Evolutionary conservation across 2,113 vertebrate genomes (phyloP), one percentile per base, ranked within the genome.

Genomic region (Microtus oregoni): DNA sequence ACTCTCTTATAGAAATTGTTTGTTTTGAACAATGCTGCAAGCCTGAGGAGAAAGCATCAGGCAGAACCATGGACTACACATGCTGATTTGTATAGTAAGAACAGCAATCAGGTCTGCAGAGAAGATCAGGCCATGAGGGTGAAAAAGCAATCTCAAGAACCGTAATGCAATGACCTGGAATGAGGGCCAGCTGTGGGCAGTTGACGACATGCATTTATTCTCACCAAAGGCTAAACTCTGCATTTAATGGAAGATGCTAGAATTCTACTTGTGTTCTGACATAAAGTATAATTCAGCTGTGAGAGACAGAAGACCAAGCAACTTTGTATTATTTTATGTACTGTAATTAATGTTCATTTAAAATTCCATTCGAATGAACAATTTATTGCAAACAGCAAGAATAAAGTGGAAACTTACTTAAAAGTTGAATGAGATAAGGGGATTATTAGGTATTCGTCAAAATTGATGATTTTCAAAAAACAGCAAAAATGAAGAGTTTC

Each of bases 251-350:
- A 90, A 90, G 47, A 55, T 55, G 20, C 10, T 9, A 68, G 0
- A 47, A 30, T 0, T 78, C 26, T 65, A 4, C 12, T 14, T 79
- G 14, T 38, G 22, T 86, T 68, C 17, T 14, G 91, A 58, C 88
- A 85, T 94, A 87, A 93, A 78, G 44, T 78, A n/a, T 73, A 87
- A 90, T 87, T 68, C 35, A 35, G 1, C 32, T 50, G 78, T 58
- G 47, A 91, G 17, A 79, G 8, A 91, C 28, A 32, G 32, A 70
- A 85, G 22, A 89, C 41, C n/a, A 77, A 22, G n/a, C 86, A 4
- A 3, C 4, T 79, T 86, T 55, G 24, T 0, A 44, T 0, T 95
- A 81, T 92, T 90, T 73, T 92, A n/a, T 73, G 38, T 77, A 17
- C 24, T 2, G 30, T 65, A 58, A 24, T 7, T 44, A 67, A 13